Conservation (phyloP, 2,888 invertebrate species). For the Melanostoma mellinum region DNA sequence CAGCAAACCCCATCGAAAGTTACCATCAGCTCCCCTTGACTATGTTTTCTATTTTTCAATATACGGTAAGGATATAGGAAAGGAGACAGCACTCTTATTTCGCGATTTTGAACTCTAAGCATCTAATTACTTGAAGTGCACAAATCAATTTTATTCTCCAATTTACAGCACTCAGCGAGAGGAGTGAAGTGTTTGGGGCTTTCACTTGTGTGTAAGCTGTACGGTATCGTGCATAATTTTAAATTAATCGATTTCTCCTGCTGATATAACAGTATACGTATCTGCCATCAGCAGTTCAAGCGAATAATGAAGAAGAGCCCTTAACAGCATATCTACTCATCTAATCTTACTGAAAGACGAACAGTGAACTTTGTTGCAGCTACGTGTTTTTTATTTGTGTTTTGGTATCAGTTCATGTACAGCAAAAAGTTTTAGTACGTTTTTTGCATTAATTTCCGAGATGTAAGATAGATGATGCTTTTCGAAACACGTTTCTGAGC, state of each 20-base stretch:
- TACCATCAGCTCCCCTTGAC: too few relatives aligned
- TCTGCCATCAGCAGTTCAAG: constrained; percentile 20
- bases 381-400: background rate
- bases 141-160: constrained; percentile 48
- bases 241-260: constrained; percentile 52
- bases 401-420: background rate
- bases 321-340: background rate
- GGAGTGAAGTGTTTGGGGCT: background rate
- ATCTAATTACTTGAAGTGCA: constrained; percentile 60
- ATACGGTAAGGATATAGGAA: too few relatives aligned
- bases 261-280: constrained; percentile 30
- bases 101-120: constrained; percentile 18
- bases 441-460: constrained; percentile 51
- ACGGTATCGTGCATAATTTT: constrained; percentile 52
- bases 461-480: constrained; percentile 33
- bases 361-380: constrained; percentile 14
- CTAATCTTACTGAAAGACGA: constrained; percentile 12
- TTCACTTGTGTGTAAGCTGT: constrained; percentile 9
- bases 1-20: too few relatives aligned
- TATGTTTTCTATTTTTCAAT: too few relatives aligned
- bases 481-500: constrained; percentile 12
- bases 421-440: constrained; percentile 11
- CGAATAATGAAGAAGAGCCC: constrained; percentile 20
- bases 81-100: background rate
- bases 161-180: constrained; percentile 21